Evolutionary conservation across 2,888 invertebrate genomes (phyloP).

Genomic region (Pterobdella sp.): DNA sequence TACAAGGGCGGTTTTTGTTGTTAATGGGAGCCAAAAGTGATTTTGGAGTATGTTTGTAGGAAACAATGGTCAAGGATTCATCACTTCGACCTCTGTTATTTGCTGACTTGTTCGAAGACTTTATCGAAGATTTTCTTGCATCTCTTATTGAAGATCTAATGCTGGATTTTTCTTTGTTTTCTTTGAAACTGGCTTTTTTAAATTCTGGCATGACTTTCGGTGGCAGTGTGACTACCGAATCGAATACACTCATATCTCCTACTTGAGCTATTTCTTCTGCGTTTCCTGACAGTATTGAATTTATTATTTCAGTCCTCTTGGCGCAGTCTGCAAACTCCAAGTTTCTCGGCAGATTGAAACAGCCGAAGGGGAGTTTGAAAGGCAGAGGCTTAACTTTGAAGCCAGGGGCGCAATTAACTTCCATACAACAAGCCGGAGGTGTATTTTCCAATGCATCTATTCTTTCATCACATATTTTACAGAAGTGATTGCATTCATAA

Average conservation of each 20-base stretch:
- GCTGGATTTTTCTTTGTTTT: not conserved
- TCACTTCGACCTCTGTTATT: no score
- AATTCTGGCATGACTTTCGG: not conserved
- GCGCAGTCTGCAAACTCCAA: not conserved
- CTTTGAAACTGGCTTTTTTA: slow-evolving; percentile 1
- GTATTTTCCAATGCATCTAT: not conserved
- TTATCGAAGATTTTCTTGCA: not conserved
- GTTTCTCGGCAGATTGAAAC: not conserved
- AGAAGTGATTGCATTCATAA: not conserved
- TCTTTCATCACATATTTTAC: not conserved
- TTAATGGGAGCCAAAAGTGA: no score
- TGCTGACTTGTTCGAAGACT: no score
- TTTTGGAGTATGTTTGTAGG: no score
- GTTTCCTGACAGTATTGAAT: no score
- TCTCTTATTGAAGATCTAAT: not conserved
- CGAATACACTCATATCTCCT: not conserved
- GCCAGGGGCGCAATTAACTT: not conserved
- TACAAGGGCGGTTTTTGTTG: no score
- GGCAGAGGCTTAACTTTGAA: slow-evolving; percentile 5
- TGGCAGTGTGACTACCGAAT: not conserved
- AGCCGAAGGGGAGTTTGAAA: slow-evolving; percentile 6
- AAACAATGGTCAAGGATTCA: no score
- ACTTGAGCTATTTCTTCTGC: no score
- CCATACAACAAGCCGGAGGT: not conserved
- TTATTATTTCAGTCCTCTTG: no score